phyloP scores from a whole-genome alignment of 2,797 vertebrate species.

The Takifugu rubripes region DNA sequence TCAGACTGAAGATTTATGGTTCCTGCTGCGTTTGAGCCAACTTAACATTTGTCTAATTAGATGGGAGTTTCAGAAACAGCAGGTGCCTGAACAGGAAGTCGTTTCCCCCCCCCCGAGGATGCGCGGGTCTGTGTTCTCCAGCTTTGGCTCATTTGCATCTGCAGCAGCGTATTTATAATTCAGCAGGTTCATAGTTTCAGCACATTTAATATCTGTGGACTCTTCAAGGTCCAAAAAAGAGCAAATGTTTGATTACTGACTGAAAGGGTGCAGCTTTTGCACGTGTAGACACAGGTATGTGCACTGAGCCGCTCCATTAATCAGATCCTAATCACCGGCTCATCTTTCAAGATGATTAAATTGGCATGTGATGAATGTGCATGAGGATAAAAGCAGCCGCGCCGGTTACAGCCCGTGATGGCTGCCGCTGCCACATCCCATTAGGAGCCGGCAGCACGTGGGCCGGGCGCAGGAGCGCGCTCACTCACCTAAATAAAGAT shows the following conservation, averaged over 20 bases:
- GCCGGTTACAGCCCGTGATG: background rate
- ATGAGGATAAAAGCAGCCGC: constrained; percentile 10
- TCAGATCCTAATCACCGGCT: constrained; percentile 14
- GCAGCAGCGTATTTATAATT: constrained; percentile 24
- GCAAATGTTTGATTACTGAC: constrained; percentile 27
- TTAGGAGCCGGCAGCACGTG: background rate
- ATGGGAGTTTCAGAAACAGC: constrained; percentile 38
- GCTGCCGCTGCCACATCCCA: background rate
- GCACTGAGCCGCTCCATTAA: constrained; percentile 5
- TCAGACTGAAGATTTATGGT: constrained; percentile 42
- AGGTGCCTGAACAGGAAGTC: constrained; percentile 21
- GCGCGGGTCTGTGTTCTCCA: background rate
- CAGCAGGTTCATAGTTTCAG: no score
- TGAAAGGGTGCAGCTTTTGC: constrained; percentile 1
- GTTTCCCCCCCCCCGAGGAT: no score
- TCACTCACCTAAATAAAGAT: background rate
- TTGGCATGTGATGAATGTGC: constrained; percentile 12
- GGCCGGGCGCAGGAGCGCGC: background rate
- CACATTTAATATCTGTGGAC: no score
- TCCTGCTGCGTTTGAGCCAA: constrained; percentile 32
- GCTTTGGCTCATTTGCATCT: background rate
- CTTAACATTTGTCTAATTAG: constrained; percentile 48
- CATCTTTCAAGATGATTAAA: constrained; percentile 17
- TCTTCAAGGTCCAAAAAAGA: background rate
- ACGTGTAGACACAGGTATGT: background rate